phyloP scores from a whole-genome alignment of 2,797 vertebrate species.

The Benthosema pterotum region DNA sequence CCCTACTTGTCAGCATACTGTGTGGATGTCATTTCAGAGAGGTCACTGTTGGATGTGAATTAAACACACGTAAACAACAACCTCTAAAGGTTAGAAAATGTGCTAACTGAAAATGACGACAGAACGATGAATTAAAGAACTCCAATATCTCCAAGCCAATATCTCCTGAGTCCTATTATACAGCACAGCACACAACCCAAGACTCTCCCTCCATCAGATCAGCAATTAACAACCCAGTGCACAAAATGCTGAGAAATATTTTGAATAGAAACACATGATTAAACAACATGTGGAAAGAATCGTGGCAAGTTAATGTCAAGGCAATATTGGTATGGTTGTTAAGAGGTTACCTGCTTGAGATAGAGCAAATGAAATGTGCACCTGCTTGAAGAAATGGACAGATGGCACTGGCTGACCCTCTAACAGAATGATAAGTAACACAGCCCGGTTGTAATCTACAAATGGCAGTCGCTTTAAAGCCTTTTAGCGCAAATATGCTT shows the following conservation, averaged over 20 bases:
- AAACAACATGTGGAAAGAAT: slow-evolving; percentile 23
- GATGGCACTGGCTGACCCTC: slow-evolving; percentile 40
- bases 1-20: too few relatives aligned
- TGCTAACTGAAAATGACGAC: slow-evolving; percentile 29
- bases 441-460: slow-evolving; percentile 32
- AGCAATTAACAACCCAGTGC: slow-evolving; percentile 2
- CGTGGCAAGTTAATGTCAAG: background rate
- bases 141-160: slow-evolving; percentile 23
- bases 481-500: slow-evolving; percentile 44
- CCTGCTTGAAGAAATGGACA: slow-evolving; percentile 35
- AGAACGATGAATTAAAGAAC: slow-evolving; percentile 15
- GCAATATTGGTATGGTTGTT: background rate
- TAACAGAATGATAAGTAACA: slow-evolving; percentile 34
- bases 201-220: too few relatives aligned
- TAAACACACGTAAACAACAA: too few relatives aligned
- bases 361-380: slow-evolving; percentile 21
- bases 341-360: slow-evolving; percentile 9
- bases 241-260: slow-evolving; percentile 16
- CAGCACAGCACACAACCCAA: too few relatives aligned
- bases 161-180: background rate
- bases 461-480: slow-evolving; percentile 36
- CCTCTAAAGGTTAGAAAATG: too few relatives aligned
- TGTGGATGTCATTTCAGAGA: too few relatives aligned
- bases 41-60: too few relatives aligned
- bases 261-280: slow-evolving; percentile 26